These are phyloP conservation scores for Epinotia brunnichana DNA, from an alignment of 2,888 invertebrate species.

Conservation along the genomic window DNA sequence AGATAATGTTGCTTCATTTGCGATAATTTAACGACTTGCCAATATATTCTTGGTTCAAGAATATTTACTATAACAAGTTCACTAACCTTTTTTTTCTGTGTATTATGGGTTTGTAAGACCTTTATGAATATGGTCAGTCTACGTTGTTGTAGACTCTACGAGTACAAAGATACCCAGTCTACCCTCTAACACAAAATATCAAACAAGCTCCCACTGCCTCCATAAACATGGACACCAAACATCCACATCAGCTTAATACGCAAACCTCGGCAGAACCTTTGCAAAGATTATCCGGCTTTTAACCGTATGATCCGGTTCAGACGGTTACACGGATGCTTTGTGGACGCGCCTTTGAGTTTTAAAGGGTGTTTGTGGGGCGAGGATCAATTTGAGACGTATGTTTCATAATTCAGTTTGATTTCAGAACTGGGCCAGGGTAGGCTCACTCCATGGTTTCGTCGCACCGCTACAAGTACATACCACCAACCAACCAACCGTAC, in stretches of 20 bases:
- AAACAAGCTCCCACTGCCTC: neutral
- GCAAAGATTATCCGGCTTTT: conserved; percentile 12
- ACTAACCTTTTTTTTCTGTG: too few species aligned
- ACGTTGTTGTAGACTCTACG: too few species aligned
- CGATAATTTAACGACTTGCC: too few species aligned
- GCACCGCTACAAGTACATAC: too few species aligned
- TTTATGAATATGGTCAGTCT: neutral
- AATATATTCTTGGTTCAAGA: too few species aligned
- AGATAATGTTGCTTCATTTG: too few species aligned
- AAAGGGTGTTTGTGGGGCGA: neutral
- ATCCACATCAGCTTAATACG: neutral
- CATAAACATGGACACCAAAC: neutral
- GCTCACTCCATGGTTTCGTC: too few species aligned
- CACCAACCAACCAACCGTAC: too few species aligned
- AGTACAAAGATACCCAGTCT: neutral
- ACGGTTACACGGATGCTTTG: conserved; percentile 3
- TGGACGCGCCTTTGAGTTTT: conserved; percentile 5
- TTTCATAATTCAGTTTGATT: neutral
- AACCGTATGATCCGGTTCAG: conserved; percentile 11
- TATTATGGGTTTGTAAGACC: too few species aligned
- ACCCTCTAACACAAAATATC: neutral
- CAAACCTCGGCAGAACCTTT: conserved; percentile 13
- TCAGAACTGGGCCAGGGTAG: neutral
- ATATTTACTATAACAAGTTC: too few species aligned
- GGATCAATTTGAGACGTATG: neutral